Evolutionary conservation across 2,113 vertebrate species (phyloP).

Genomic region (Raja brachyura): DNA sequence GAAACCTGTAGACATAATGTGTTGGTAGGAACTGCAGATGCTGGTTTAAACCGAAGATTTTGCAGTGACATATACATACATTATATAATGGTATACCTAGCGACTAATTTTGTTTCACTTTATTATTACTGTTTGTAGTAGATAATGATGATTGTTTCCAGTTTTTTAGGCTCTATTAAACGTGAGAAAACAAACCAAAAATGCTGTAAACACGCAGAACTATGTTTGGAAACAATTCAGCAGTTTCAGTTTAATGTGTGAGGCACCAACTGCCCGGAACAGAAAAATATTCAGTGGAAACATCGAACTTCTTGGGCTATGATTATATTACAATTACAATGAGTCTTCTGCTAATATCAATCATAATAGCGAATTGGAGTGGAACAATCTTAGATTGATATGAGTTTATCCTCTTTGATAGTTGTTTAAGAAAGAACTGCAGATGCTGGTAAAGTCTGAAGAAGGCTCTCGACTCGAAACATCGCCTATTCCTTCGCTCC

Average conservation of each 20-base stretch:
- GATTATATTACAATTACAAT: background rate
- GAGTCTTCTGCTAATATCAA: background rate
- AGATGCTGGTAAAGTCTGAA: too few species aligned
- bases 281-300: background rate
- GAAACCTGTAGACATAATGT: background rate
- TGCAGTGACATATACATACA: background rate
- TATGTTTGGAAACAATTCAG: background rate
- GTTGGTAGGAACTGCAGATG: too few species aligned
- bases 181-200: background rate
- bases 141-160: background rate
- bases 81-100: background rate
- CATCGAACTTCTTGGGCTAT: background rate
- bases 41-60: too few species aligned
- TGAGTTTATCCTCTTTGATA: background rate
- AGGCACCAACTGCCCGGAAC: background rate
- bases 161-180: background rate
- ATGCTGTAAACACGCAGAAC: background rate
- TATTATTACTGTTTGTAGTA: background rate
- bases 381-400: background rate
- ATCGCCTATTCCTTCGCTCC: too few species aligned
- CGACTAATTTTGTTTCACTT: background rate
- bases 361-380: background rate
- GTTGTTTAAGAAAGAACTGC: too few species aligned
- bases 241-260: background rate
- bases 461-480: too few species aligned